Base-by-base conservation (phyloP, 2,888 invertebrate genomes). In the Eurytoma adleriae region DNA sequence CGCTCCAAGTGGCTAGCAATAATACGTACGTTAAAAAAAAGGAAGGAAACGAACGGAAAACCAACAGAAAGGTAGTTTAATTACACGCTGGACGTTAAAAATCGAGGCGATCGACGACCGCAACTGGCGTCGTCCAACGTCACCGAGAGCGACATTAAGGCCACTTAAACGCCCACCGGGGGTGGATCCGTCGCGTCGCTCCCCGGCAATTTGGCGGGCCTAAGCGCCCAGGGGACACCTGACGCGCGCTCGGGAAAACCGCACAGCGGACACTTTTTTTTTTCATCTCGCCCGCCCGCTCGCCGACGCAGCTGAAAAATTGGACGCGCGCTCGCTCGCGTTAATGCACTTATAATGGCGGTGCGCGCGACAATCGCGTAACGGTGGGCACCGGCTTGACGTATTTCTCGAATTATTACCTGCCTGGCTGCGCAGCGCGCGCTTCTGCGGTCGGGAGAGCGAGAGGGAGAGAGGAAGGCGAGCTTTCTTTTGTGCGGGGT, bases 291-390 rank as follows among this genome's bases (percentile, higher is more conserved):
- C 74, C 66, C 64, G 48, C 24, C 71, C 66, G 70, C 73, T 78
- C 81, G 78, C 76, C 82, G 78, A 79, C 77, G 82, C 81, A 74
- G 56, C 82, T 82, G 82, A 83, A 83, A 83, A 85, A 78, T 78
- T 40, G 78, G 62, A 70, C 27, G 50, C 1, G 57, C 52, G 18
- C 64, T 18, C 54, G 20, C n/a, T n/a, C 56, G 76, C 69, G 69
- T 88, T 89, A 89, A 89, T 89, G 90, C 86, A 88, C 89, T 89
- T 89, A 87, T 89, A 89, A 89, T 89, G 86, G 66, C 66, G 3
- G 40, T 59, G 24, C 12, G 18, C 30, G 40, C 79, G 81, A 81
- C 78, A 75, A 77, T 70, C 78, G 81, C 57, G 76, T 59, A 72
- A 79, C 79, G 69, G 71, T 75, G 77, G 52, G 74, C 79, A 81